A percentile compares a stretch with the other conserved stretches of the same genome.
phyloP scores from a whole-genome alignment of 2,888 invertebrate genomes.

The Scaptomyza caliginosa region DNA sequence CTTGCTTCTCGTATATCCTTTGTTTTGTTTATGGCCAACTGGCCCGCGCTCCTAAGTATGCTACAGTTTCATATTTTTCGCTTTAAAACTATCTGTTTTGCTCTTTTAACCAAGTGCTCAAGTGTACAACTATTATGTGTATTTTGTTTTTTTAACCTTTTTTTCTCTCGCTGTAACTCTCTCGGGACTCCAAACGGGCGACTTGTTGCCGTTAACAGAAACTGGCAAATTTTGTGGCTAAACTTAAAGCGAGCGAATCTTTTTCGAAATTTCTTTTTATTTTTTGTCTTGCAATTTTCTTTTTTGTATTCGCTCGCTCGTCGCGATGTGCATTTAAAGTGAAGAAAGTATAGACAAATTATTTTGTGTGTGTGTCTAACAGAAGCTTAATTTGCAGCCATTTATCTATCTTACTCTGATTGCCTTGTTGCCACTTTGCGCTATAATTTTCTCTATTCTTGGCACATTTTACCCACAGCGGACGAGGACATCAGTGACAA shows the following conservation, averaged over 20 bases:
- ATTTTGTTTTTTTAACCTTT: not conserved
- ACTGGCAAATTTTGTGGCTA: conserved; percentile 59
- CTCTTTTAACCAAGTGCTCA: conserved; percentile 21
- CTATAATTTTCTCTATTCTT: conserved; percentile 56
- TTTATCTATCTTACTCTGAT: conserved; percentile 25
- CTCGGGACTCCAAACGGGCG: conserved; percentile 31
- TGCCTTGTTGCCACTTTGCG: conserved; percentile 39
- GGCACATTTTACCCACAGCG: conserved; percentile 84
- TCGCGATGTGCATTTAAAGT: conserved; percentile 23
- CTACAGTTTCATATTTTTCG: conserved; percentile 39
- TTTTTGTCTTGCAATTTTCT: conserved; percentile 14
- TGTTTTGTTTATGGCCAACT: conserved; percentile 26
- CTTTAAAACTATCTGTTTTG: conserved; percentile 1
- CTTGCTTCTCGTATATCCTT: conserved; percentile 9
- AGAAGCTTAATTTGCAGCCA: conserved; percentile 65
- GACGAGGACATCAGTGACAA: conserved; percentile 87
- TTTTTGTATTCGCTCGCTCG: not conserved
- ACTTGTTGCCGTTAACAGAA: conserved; percentile 60
- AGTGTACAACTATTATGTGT: conserved; percentile 41
- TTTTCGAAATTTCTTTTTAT: conserved; percentile 27
- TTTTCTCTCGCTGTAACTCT: conserved; percentile 21
- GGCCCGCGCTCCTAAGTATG: conserved; percentile 66
- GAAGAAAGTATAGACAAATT: not conserved
- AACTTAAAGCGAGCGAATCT: conserved; percentile 38
- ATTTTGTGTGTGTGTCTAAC: conserved; percentile 26